Percentiles rank a stretch among this genome's conserved stretches.
These are phyloP conservation scores for Drosophila falleni DNA, from an alignment of 2,888 invertebrate genomes.

Conservation along the genomic window DNA sequence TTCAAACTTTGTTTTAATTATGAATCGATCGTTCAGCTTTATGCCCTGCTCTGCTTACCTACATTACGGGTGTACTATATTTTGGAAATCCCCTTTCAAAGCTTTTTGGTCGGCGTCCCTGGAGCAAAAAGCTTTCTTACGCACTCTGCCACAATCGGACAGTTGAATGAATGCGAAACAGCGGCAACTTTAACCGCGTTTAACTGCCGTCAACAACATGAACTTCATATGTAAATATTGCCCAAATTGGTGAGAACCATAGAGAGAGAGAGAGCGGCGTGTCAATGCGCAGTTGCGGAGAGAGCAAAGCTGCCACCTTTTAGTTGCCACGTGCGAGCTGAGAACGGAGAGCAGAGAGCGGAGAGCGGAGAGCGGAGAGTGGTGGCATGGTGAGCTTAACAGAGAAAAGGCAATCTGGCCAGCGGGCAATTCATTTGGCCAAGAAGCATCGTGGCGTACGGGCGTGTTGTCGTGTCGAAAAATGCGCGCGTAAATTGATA, in stretches of 20 bases:
- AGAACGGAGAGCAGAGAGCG: conserved; percentile 20
- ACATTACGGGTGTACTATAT: too few species aligned
- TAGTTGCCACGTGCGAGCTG: conserved; percentile 46
- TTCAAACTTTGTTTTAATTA: too few species aligned
- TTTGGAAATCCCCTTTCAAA: conserved; percentile 5
- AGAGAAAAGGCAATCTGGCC: conserved; percentile 63
- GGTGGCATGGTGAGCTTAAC: conserved; percentile 21
- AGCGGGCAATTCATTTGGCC: conserved; percentile 83
- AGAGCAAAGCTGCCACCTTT: conserved; percentile 29
- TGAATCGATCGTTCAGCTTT: too few species aligned
- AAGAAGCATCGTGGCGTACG: conserved; percentile 83
- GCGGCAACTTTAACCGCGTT: conserved; percentile 52
- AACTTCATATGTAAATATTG: conserved; percentile 80
- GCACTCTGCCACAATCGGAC: conserved; percentile 51
- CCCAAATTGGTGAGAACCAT: conserved; percentile 15
- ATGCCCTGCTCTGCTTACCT: too few species aligned
- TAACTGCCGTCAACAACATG: conserved; percentile 55
- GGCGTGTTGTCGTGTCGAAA: conserved; percentile 77
- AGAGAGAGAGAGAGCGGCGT: conserved; percentile 12
- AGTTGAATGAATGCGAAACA: conserved; percentile 68
- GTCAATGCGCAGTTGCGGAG: conserved; percentile 36
- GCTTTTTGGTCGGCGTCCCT: conserved; percentile 17
- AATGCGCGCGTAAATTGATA: conserved; percentile 75
- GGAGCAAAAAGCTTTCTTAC: conserved; percentile 50
- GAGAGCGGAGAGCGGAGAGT: conserved; percentile 19